A percentile compares a stretch with the other conserved stretches of the same genome.
Conservation (phyloP, 2,888 invertebrate genomes). For the Pollenia amentaria region DNA sequence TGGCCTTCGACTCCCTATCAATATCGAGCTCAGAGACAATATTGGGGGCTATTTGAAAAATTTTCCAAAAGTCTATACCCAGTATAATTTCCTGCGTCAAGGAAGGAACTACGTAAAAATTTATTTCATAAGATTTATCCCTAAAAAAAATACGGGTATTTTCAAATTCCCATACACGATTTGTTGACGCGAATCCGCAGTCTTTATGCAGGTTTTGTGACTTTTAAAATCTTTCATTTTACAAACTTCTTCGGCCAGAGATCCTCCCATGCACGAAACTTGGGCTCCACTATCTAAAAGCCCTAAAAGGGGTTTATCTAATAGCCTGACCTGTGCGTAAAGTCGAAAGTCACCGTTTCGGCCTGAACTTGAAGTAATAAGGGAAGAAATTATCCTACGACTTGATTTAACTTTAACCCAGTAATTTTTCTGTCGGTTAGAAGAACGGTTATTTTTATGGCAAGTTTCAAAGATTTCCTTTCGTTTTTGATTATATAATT, state of each 20-base stretch:
- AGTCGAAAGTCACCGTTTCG: not conserved
- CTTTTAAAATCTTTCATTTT: not conserved
- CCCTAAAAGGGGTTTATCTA: not conserved
- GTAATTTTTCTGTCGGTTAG: conserved; percentile 3
- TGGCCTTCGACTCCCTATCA: not conserved
- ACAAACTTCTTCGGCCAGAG: conserved; percentile 19
- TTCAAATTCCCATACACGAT: conserved; percentile 11
- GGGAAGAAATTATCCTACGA: not conserved
- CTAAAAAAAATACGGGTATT: not conserved
- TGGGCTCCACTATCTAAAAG: conserved; percentile 17
- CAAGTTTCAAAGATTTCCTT: not conserved
- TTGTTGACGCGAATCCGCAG: conserved; percentile 20
- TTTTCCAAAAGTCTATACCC: conserved; percentile 14
- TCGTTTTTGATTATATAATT: conserved; percentile 22
- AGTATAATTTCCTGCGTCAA: conserved; percentile 15
- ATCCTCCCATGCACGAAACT: conserved; percentile 7
- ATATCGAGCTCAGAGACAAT: not conserved
- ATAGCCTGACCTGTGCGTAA: not conserved
- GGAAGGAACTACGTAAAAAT: conserved; percentile 25
- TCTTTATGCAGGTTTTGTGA: not conserved
- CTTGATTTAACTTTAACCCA: not conserved
- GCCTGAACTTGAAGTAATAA: not conserved
- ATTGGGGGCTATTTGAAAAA: no score
- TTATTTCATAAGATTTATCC: not conserved
- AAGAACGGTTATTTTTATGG: not conserved